A percentile compares a stretch with the other conserved stretches of the same genome.
phyloP scores from a whole-genome alignment of 2,113 vertebrate species.

The Brachyhypopomus gauderio region DNA sequence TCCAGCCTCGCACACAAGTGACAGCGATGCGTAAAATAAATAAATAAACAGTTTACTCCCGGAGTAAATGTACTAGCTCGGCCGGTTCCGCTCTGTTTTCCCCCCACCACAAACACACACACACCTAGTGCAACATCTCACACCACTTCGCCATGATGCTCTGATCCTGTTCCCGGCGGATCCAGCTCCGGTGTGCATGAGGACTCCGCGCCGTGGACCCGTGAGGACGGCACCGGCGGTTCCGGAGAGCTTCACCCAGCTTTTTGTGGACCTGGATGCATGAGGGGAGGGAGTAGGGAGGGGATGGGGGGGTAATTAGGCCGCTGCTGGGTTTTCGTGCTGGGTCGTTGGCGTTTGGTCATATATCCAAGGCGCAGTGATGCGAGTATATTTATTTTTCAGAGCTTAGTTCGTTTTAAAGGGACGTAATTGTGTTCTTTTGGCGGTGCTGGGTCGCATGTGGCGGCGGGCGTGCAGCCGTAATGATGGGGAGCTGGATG shows the following conservation, averaged over 20 bases:
- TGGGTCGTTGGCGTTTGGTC: neutral
- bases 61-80: neutral
- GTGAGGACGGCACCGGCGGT: neutral
- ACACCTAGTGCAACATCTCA: neutral
- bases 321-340: conserved; percentile 45
- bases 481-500: conserved; percentile 49
- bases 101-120: no score
- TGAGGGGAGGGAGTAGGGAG: no score
- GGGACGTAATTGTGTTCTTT: neutral
- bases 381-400: neutral
- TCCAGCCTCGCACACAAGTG: conserved; percentile 67
- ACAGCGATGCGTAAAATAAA: conserved; percentile 55
- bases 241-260: conserved; percentile 3
- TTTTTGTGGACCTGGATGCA: conserved; percentile 67
- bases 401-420: neutral
- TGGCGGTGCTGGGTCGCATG: neutral
- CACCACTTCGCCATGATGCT: neutral
- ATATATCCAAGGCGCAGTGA: neutral
- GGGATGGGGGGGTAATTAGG: conserved; percentile 54
- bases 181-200: neutral
- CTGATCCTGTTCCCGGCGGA: neutral
- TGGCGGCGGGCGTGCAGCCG: neutral
- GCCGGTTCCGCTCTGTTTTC: neutral
- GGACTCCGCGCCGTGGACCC: conserved; percentile 22
- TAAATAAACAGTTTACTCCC: conserved; percentile 38